Conservation (phyloP, 2,888 invertebrate species). For the Hipparchia semele region DNA sequence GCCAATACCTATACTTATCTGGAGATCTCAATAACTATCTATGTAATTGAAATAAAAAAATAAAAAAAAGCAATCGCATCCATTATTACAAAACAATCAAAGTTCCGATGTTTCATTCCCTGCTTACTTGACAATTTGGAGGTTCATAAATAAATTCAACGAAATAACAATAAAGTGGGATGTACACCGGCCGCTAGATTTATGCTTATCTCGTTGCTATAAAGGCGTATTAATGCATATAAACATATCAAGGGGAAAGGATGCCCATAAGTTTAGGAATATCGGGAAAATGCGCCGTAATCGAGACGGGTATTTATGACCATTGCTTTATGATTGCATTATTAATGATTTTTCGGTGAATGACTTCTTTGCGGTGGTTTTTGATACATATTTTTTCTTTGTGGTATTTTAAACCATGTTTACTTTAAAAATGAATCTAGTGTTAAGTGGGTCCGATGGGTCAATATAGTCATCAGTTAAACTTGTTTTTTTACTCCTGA, state of each 20-base stretch:
- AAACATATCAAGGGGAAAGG: conserved; percentile 58
- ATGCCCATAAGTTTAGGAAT: conserved; percentile 36
- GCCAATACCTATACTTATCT: neutral
- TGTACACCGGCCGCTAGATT: conserved; percentile 67
- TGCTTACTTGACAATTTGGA: conserved; percentile 51
- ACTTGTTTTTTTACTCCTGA: too few species aligned
- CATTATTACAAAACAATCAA: conserved; percentile 24
- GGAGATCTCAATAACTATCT: too few species aligned
- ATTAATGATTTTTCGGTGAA: conserved; percentile 4
- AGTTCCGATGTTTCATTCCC: conserved; percentile 45
- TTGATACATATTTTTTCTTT: neutral
- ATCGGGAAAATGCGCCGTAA: conserved; percentile 26
- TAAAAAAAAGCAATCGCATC: neutral
- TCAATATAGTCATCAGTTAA: too few species aligned
- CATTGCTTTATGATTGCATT: conserved; percentile 2
- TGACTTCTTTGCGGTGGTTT: neutral
- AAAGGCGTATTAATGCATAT: conserved; percentile 76
- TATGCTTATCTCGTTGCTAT: conserved; percentile 72
- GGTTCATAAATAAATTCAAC: conserved; percentile 64
- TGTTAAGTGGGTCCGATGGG: too few species aligned
- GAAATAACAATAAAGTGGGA: conserved; percentile 67
- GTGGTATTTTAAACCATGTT: too few species aligned
- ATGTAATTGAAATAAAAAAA: neutral
- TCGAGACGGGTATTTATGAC: conserved; percentile 33
- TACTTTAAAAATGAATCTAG: too few species aligned